Evolutionary conservation across 2,888 invertebrate species (phyloP), one percentile per base, ranked within the genome.

Genomic region (Drosophila aldrichi): DNA sequence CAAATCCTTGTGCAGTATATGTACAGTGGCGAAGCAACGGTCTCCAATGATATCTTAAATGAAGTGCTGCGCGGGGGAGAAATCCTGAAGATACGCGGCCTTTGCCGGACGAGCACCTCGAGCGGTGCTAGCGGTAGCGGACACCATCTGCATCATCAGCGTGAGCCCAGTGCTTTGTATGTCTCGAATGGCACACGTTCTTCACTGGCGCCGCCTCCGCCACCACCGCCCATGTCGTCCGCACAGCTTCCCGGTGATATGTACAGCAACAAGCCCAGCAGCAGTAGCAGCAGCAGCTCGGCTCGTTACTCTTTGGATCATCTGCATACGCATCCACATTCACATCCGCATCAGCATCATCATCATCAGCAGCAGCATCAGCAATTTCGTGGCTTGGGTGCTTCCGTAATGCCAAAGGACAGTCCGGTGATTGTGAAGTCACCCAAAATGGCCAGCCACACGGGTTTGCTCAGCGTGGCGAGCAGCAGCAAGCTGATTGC

Each of bases 1-100:
- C 96, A 96, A 92, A 96, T 96, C 73, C 94, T 97, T 20, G 95
- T 97, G 46, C 96, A 97, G 89, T 97, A 97, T 91, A 97, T 97
- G 96, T 97, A 97, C 93, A 96, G 95, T 92, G 95, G 95, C 83
- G 90, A 93, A 75, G 96, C 97, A 34, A 97, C 97, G 48, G 97
- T 97, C 34, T 96, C 96, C 61, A 97, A 97, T 92, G 97, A 97
- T 89, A 96, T 97, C 52, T 92, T 97, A 68, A 96, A 96, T 80
- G 96, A 95, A 74, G 97, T 97, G 2, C 92, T 97, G 34, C 95
- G 96, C 90, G 97, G 97, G 0, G 97, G 97, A 0, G 97, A 97
- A 90, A 95, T 97, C 16, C 93, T 97, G 5, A 96, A 97, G 91
- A 96, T 97, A 56, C 95, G 96, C 54, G 97, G 97, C 0, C 93